phyloP scores from a whole-genome alignment of 92 coral and sea anemone species.

The Galaxea fascicularis region DNA sequence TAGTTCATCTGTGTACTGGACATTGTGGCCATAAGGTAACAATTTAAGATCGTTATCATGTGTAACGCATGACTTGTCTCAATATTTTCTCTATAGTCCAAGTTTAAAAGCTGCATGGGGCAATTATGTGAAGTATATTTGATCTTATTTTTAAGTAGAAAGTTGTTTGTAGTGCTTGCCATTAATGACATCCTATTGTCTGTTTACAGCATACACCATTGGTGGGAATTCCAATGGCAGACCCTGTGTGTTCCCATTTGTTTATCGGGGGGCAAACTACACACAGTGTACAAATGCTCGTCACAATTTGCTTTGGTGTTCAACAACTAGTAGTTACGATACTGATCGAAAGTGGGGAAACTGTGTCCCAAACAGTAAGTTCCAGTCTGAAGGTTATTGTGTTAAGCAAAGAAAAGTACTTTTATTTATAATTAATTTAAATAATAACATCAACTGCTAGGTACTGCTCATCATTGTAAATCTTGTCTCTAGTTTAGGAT shows the following conservation, averaged over 20 bases:
- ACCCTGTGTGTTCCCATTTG: conserved; percentile 87
- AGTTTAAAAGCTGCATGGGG: too few species aligned
- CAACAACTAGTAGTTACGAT: conserved; percentile 74
- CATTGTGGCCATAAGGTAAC: too few species aligned
- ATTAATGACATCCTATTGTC: background rate
- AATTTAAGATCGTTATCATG: too few species aligned
- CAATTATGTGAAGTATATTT: too few species aligned
- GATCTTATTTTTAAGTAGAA: too few species aligned
- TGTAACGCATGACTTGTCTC: too few species aligned
- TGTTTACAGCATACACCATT: conserved; percentile 65
- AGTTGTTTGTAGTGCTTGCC: background rate
- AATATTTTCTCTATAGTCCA: too few species aligned
- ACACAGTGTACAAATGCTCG: conserved; percentile 62
- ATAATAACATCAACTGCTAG: background rate
- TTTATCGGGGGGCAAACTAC: conserved; percentile 55
- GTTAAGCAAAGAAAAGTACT: background rate
- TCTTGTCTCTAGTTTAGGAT: too few species aligned
- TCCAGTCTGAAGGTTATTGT: background rate
- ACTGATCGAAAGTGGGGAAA: conserved; percentile 84
- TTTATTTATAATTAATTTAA: background rate
- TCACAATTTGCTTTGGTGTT: conserved; percentile 81
- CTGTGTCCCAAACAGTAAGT: conserved; percentile 78
- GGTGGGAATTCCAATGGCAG: conserved; percentile 76
- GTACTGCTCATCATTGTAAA: too few species aligned
- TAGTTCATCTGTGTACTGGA: too few species aligned